phyloP scores from a whole-genome alignment of 1,140 invertebrate genomes.

The Asbolus verrucosus region DNA sequence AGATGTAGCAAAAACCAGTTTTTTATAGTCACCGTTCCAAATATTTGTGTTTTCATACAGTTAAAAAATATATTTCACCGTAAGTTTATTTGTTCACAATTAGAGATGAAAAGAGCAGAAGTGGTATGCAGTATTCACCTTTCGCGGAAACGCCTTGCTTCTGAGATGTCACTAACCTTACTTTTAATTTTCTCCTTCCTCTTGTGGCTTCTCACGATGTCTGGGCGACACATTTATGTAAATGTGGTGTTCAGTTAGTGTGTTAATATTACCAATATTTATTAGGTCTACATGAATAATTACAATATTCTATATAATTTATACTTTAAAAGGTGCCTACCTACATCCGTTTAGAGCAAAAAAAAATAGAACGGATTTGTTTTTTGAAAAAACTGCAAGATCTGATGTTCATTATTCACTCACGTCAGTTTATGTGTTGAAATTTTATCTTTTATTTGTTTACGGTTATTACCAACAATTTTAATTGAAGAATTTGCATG shows the following conservation, averaged over 20 bases:
- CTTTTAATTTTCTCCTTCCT: constrained; percentile 51
- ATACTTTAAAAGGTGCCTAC: constrained; percentile 1
- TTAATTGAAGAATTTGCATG: constrained; percentile 28
- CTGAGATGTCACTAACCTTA: constrained; percentile 48
- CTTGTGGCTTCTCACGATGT: constrained; percentile 38
- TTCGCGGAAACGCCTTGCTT: constrained; percentile 15
- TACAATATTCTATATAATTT: constrained; percentile 24
- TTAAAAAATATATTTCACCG: too few species aligned
- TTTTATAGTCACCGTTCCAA: too few species aligned
- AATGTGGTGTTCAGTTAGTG: constrained; percentile 37
- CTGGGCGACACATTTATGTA: constrained; percentile 48
- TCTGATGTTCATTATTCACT: too few species aligned
- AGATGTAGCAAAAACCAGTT: too few species aligned
- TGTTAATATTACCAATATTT: constrained; percentile 28
- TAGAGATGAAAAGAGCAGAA: too few species aligned
- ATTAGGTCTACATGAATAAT: constrained; percentile 20
- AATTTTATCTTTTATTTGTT: constrained; percentile 14
- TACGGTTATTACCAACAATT: constrained; percentile 17
- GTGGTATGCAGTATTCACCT: constrained; percentile 17
- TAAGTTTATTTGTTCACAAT: too few species aligned
- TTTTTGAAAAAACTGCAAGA: too few species aligned
- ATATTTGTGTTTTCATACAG: too few species aligned
- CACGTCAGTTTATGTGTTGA: not conserved
- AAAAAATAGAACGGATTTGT: too few species aligned
- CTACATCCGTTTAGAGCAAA: constrained; percentile 4